Evolutionary conservation across 2,797 vertebrate species (phyloP).

Genomic region (Oryzias dopingdopingensis): DNA sequence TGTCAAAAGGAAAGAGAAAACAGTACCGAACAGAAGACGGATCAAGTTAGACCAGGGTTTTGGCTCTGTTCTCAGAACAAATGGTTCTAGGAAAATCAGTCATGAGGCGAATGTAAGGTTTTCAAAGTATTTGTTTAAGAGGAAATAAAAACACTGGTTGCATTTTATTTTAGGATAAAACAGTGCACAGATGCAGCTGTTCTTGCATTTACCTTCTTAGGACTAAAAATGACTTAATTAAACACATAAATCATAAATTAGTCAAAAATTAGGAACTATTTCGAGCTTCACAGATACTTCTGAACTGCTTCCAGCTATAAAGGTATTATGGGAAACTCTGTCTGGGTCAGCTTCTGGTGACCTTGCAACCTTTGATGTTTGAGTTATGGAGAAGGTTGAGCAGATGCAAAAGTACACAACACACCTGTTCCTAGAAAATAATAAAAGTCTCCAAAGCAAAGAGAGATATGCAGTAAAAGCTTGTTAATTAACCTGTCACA

Average conservation of each 20-base stretch:
- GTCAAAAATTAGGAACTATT: too few species aligned
- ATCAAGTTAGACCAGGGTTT: conserved; percentile 2
- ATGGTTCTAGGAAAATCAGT: conserved; percentile 19
- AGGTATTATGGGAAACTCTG: neutral
- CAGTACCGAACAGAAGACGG: conserved; percentile 21
- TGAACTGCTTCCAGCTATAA: neutral
- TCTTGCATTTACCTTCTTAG: too few species aligned
- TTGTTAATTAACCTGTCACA: neutral
- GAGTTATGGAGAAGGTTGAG: neutral
- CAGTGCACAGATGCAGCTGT: neutral
- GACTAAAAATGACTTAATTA: too few species aligned
- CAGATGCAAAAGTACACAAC: neutral
- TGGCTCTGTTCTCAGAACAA: conserved; percentile 1
- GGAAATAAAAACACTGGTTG: conserved; percentile 3
- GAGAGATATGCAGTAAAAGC: conserved; percentile 3
- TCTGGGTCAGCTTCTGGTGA: neutral
- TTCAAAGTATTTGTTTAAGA: neutral
- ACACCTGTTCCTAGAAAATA: conserved; percentile 2
- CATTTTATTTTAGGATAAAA: neutral
- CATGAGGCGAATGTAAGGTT: neutral
- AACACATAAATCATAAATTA: too few species aligned
- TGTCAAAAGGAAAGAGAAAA: conserved; percentile 28
- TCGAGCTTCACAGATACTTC: too few species aligned
- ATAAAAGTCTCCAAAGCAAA: neutral
- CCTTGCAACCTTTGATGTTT: neutral